These are phyloP conservation scores for Upupa epops DNA, from an alignment of 2,113 vertebrate genomes.

Conservation along the genomic window DNA sequence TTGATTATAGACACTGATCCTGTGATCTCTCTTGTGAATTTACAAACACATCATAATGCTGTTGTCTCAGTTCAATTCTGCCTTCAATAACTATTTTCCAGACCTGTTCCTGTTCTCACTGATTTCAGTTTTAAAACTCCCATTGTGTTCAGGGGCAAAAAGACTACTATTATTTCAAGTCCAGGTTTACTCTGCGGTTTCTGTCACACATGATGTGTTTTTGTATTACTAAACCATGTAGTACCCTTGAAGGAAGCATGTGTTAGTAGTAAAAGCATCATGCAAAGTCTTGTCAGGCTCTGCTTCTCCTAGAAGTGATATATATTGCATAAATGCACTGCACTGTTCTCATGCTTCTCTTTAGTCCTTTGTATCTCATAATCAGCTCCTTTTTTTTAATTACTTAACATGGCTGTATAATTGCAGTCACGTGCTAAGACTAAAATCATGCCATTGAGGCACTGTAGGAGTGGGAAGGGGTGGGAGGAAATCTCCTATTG, in stretches of 20 bases:
- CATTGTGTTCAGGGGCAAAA: background rate
- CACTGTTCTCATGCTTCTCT: background rate
- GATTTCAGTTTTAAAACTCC: background rate
- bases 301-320: background rate
- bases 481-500: constrained; percentile 3
- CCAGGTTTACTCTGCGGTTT: background rate
- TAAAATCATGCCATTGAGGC: constrained; percentile 48
- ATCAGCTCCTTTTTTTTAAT: constrained; percentile 17
- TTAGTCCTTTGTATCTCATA: constrained; percentile 9
- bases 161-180: background rate
- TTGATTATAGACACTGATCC: constrained; percentile 22
- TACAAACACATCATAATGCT: background rate
- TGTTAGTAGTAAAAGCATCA: background rate
- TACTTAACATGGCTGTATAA: constrained; percentile 25
- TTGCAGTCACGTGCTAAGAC: background rate
- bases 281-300: background rate
- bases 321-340: background rate
- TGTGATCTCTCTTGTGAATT: constrained; percentile 5
- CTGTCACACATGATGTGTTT: background rate
- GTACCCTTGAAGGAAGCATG: background rate
- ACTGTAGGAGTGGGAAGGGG: background rate
- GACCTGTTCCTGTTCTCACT: background rate
- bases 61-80: constrained; percentile 15
- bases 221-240: background rate
- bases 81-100: constrained; percentile 26